phyloP scores from a whole-genome alignment of 2,888 invertebrate species.

The Phasia obesa region DNA sequence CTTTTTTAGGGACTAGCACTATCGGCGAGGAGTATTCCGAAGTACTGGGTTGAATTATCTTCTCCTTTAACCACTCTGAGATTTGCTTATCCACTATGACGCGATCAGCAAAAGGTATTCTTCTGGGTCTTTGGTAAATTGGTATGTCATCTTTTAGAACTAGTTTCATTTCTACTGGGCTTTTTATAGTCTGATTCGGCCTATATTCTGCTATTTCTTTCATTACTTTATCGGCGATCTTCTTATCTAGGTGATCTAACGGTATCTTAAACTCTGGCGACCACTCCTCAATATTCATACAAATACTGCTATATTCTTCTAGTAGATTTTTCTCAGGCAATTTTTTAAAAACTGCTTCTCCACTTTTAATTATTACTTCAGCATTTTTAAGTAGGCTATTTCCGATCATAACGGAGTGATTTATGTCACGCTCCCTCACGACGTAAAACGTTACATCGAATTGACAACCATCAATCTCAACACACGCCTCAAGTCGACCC shows the following conservation, averaged over 20 bases:
- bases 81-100: conserved; percentile 28
- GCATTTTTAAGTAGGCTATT: conserved; percentile 4
- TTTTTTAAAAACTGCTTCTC: not conserved
- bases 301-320: conserved; percentile 9
- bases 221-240: not conserved
- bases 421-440: conserved; percentile 2
- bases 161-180: not conserved
- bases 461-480: not conserved
- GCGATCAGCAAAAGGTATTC: conserved; percentile 72
- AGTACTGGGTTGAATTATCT: conserved; percentile 31
- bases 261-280: conserved; percentile 14
- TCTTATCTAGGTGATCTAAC: conserved; percentile 1
- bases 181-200: not conserved
- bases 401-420: conserved; percentile 22
- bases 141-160: conserved; percentile 14
- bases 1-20: conserved; percentile 66
- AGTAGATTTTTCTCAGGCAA: not conserved
- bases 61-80: no score
- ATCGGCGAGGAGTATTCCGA: conserved; percentile 63
- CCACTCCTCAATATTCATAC: not conserved
- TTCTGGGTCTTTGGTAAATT: conserved; percentile 68
- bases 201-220: not conserved
- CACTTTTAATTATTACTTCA: not conserved
- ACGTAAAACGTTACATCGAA: conserved; percentile 5
- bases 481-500: not conserved